phyloP scores from a whole-genome alignment of 1,140 invertebrate species.

The Tyrophagus putrescentiae region DNA sequence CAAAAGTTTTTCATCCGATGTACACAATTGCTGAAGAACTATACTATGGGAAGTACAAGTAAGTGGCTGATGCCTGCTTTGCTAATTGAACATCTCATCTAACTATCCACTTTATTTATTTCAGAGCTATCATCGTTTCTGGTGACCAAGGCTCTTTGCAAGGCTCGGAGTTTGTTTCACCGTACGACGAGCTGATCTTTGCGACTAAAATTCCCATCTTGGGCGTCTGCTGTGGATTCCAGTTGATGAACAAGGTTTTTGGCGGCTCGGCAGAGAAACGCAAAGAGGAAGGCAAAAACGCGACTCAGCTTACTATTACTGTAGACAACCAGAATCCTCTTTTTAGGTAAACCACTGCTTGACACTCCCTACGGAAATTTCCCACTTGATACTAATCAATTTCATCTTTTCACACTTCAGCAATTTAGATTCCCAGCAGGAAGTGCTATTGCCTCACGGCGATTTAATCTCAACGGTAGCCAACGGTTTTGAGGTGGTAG shows the following conservation, averaged over 20 bases:
- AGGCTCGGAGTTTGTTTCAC: constrained; percentile 82
- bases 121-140: constrained; percentile 86
- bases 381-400: neutral
- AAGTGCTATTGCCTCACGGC: constrained; percentile 87
- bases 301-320: constrained; percentile 75
- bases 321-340: constrained; percentile 73
- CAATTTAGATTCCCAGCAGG: constrained; percentile 66
- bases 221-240: constrained; percentile 98
- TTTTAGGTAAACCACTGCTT: too few species aligned
- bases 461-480: constrained; percentile 85
- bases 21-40: constrained; percentile 69
- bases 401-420: constrained; percentile 43
- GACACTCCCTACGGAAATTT: constrained; percentile 37
- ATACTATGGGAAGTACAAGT: constrained; percentile 56
- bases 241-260: constrained; percentile 95
- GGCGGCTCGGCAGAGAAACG: constrained; percentile 76
- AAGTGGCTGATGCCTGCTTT: constrained; percentile 28
- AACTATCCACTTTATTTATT: constrained; percentile 17
- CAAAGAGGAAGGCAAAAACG: constrained; percentile 82
- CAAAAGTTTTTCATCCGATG: constrained; percentile 81
- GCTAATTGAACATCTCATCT: neutral
- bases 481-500: constrained; percentile 64
- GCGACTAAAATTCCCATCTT: constrained; percentile 83
- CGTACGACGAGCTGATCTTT: constrained; percentile 81
- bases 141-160: constrained; percentile 94